Evolutionary conservation across 2,797 vertebrate genomes (phyloP).

Genomic region (Menidia menidia): DNA sequence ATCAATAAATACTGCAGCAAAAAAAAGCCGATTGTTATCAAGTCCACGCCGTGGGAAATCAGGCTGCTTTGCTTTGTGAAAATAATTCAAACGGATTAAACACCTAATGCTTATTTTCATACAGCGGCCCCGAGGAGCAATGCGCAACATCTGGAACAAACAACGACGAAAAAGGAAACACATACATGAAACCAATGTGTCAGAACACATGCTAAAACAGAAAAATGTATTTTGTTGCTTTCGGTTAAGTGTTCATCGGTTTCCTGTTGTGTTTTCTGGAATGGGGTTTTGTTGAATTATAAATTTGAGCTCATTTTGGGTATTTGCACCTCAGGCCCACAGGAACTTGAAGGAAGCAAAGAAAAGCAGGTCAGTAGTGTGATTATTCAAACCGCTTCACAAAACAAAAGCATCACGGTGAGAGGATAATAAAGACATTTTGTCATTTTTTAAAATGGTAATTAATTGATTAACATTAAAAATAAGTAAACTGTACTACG

Average conservation of each 20-base stretch:
- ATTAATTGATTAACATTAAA: too few relatives aligned
- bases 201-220: neutral
- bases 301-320: neutral
- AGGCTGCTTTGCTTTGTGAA: slow-evolving; percentile 5
- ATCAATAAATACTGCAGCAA: slow-evolving; percentile 33
- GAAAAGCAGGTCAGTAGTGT: slow-evolving; percentile 7
- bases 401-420: neutral
- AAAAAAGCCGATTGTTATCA: slow-evolving; percentile 26
- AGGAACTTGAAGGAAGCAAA: neutral
- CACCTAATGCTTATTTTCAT: neutral
- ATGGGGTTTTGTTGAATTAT: neutral
- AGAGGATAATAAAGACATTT: neutral
- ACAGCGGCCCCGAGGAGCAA: neutral
- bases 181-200: neutral
- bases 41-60: neutral
- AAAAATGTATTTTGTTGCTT: neutral
- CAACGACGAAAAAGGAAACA: neutral
- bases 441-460: neutral
- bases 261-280: neutral
- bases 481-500: too few relatives aligned
- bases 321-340: neutral
- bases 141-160: neutral
- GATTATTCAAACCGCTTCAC: slow-evolving; percentile 4
- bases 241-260: too few relatives aligned
- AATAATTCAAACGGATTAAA: neutral